Percentiles rank a stretch among this genome's conserved stretches.
Conservation (phyloP, 2,113 vertebrate genomes). For the Patagioenas fasciata region DNA sequence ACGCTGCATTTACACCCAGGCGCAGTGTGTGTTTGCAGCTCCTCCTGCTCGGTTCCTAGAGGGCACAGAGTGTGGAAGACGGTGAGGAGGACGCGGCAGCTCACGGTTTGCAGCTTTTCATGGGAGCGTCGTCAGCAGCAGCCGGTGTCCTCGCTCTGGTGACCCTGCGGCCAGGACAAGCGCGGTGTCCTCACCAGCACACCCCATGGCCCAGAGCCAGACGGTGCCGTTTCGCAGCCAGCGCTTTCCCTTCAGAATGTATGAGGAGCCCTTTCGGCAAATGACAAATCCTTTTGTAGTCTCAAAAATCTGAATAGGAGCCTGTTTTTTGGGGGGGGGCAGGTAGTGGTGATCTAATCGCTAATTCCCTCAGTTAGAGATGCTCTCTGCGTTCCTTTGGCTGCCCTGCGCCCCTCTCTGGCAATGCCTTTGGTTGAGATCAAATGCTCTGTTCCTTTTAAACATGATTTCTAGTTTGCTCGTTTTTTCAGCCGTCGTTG, state of each 20-base stretch:
- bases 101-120: accelerated
- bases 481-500: neutral
- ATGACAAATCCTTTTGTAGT: neutral
- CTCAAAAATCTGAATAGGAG: neutral
- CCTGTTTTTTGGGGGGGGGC: neutral
- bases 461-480: neutral
- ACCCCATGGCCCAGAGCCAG: accelerated
- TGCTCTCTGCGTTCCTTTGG: neutral
- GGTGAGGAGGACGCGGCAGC: neutral
- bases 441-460: neutral
- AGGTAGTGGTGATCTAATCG: neutral
- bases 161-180: neutral
- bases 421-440: neutral
- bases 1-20: neutral
- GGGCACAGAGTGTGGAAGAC: neutral
- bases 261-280: neutral
- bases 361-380: neutral
- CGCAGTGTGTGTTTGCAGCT: neutral
- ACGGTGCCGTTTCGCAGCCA: neutral
- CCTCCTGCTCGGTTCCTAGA: neutral
- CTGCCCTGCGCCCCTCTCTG: neutral
- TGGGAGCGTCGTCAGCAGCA: neutral
- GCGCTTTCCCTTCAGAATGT: neutral
- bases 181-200: neutral
- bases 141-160: neutral